Evolutionary conservation across 2,113 vertebrate species (phyloP).

Genomic region (Varanus komodoensis): DNA sequence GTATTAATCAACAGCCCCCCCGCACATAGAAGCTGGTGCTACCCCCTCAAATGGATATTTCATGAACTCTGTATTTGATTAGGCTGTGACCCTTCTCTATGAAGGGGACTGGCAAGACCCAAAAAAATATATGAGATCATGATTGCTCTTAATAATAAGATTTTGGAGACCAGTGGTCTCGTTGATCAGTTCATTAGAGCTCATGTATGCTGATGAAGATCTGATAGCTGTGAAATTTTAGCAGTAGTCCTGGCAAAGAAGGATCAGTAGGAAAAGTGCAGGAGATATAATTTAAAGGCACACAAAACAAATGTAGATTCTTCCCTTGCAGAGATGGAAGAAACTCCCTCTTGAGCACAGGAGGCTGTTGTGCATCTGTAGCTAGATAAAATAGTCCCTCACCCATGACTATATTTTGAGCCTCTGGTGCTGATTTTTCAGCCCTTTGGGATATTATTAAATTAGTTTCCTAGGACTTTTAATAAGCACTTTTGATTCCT

Average conservation of each 20-base stretch:
- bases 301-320: conserved; percentile 11
- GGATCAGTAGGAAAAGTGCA: conserved; percentile 9
- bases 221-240: neutral
- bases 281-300: conserved; percentile 15
- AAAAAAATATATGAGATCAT: neutral
- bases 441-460: conserved; percentile 73
- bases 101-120: neutral
- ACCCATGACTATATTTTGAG: conserved; percentile 57
- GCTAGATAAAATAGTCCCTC: conserved; percentile 1
- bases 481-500: conserved; percentile 78
- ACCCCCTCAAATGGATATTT: neutral
- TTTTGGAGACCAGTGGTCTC: neutral
- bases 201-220: neutral
- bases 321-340: conserved; percentile 25
- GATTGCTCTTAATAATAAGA: conserved; percentile 4
- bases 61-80: neutral
- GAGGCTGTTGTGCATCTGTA: neutral
- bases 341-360: neutral
- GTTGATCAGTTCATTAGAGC: conserved; percentile 14
- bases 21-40: neutral
- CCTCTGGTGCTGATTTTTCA: conserved; percentile 51
- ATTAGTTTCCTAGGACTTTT: conserved; percentile 77
- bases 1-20: neutral
- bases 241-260: conserved; percentile 17
- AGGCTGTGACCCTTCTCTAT: neutral